phyloP scores from a whole-genome alignment of 2,888 invertebrate genomes.

The Chaetoderma sp. region DNA sequence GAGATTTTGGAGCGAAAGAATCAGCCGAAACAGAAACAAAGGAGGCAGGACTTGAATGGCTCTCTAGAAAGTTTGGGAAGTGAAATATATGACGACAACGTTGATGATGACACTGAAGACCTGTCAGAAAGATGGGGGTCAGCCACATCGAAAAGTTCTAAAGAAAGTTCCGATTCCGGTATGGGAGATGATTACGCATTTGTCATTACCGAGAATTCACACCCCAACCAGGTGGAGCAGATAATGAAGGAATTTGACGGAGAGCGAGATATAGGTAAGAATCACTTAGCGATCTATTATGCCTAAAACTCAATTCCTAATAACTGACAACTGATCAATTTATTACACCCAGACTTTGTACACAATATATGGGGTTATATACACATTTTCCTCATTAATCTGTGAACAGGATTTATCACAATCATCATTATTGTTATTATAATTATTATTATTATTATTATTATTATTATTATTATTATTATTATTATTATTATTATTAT shows the following conservation, averaged over 20 bases:
- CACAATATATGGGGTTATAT: too few relatives aligned
- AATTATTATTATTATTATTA: too few relatives aligned
- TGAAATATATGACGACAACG: too few relatives aligned
- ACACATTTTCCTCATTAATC: too few relatives aligned
- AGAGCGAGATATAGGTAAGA: constrained; percentile 52
- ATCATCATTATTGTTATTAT: too few relatives aligned
- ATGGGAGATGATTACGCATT: constrained; percentile 51
- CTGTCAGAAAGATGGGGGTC: constrained; percentile 54
- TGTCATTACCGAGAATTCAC: constrained; percentile 59
- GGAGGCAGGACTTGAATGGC: constrained; percentile 34
- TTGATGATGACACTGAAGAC: constrained; percentile 36
- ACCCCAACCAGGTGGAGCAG: constrained; percentile 42
- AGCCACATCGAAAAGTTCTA: constrained; percentile 56
- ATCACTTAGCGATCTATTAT: background rate
- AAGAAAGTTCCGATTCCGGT: constrained; percentile 62
- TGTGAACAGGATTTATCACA: too few relatives aligned
- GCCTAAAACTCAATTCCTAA: background rate
- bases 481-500: too few relatives aligned
- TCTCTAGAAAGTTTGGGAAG: constrained; percentile 41
- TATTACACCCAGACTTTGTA: too few relatives aligned
- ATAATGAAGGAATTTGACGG: constrained; percentile 51
- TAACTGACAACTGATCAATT: too few relatives aligned
- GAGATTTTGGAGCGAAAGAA: constrained; percentile 24
- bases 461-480: too few relatives aligned
- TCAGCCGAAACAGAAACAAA: constrained; percentile 30